These are phyloP conservation scores for Ctenosaura bakeri DNA, from an alignment of 2,797 vertebrate species.

Conservation along the genomic window DNA sequence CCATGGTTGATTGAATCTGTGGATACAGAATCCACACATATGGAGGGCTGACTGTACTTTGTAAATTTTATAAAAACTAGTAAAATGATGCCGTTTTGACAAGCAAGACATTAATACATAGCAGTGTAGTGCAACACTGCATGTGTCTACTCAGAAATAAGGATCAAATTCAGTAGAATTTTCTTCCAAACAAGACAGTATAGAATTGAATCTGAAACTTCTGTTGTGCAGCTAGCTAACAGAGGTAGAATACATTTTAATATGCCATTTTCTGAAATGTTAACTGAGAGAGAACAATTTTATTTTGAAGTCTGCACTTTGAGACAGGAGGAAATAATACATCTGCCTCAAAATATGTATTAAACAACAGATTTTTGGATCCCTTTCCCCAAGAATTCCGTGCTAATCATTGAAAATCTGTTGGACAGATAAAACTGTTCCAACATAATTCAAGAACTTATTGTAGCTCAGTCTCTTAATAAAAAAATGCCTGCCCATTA, in stretches of 20 bases:
- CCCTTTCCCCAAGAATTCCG: not conserved
- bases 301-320: not conserved
- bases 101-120: not conserved
- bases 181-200: not conserved
- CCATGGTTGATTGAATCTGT: too few relatives aligned
- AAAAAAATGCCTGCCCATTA: not conserved
- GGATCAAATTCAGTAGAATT: too few relatives aligned
- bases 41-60: too few relatives aligned
- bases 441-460: not conserved
- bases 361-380: conserved; percentile 22
- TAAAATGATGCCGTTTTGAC: not conserved
- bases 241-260: not conserved
- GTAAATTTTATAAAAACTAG: too few relatives aligned
- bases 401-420: conserved; percentile 2
- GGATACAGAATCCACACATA: too few relatives aligned
- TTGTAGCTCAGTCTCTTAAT: not conserved
- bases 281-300: not conserved
- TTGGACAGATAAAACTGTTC: not conserved
- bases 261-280: not conserved
- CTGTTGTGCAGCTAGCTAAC: not conserved
- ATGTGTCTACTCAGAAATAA: too few relatives aligned
- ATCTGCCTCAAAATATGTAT: conserved; percentile 1
- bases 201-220: not conserved
- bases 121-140: not conserved
- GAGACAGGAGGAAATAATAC: not conserved